These are phyloP conservation scores for Artibeus jamaicensis DNA, from an alignment of 2,797 vertebrate genomes.

Conservation along the genomic window DNA sequence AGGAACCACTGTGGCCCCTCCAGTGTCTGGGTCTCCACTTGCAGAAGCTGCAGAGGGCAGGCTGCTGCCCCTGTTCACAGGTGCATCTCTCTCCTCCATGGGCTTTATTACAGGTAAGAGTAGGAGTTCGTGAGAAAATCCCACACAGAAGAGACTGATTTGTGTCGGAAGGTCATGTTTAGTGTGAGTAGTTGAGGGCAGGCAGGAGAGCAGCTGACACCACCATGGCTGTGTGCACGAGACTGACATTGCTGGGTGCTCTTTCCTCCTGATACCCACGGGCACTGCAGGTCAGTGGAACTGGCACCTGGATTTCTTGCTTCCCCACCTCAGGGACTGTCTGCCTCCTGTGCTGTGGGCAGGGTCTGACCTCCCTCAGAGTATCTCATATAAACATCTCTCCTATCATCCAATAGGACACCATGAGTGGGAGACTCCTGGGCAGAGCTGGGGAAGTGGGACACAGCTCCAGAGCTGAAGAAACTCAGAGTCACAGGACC, in stretches of 20 bases:
- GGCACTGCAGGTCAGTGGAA: background rate
- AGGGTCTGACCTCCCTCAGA: background rate
- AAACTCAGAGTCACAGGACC: no score
- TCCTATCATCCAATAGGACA: no score
- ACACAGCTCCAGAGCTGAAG: no score
- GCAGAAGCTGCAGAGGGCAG: background rate
- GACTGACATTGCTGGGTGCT: background rate
- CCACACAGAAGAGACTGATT: background rate
- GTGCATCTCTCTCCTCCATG: background rate
- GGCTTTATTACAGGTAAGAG: background rate
- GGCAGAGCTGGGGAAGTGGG: no score
- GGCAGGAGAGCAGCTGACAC: background rate
- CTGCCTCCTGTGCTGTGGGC: background rate
- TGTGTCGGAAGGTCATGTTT: background rate
- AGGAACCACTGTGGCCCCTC: background rate
- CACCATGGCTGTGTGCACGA: background rate
- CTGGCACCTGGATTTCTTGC: background rate
- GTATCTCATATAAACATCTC: no score
- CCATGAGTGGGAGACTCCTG: no score
- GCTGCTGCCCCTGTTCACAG: background rate
- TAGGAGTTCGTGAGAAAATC: background rate
- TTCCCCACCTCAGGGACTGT: background rate
- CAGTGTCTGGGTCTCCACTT: background rate
- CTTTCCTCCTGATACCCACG: background rate
- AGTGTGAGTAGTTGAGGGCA: background rate